These are phyloP conservation scores for Gari tellinella DNA, from an alignment of 2,888 invertebrate genomes.

Conservation along the genomic window DNA sequence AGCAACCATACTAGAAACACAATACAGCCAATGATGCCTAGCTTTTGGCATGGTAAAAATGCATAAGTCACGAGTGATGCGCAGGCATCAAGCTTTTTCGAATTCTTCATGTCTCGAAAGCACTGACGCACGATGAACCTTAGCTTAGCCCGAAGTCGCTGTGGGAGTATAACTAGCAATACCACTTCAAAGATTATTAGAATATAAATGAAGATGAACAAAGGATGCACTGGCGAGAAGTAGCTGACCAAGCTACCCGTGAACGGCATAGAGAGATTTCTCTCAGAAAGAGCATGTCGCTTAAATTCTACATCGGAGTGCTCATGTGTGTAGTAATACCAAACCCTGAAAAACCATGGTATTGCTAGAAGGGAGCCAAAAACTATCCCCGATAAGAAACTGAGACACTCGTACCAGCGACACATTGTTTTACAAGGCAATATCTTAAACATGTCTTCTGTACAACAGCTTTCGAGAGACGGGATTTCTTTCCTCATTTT, in stretches of 20 bases:
- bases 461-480: conserved; percentile 28
- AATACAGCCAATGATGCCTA: conserved; percentile 35
- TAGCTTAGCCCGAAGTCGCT: conserved; percentile 21
- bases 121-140: conserved; percentile 37
- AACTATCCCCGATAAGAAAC: conserved; percentile 10
- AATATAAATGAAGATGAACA: conserved; percentile 33
- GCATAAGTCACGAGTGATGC: conserved; percentile 9
- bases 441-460: conserved; percentile 15
- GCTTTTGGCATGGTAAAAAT: conserved; percentile 19
- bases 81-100: conserved; percentile 21
- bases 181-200: conserved; percentile 21
- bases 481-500: conserved; percentile 29
- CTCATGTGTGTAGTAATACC: conserved; percentile 42
- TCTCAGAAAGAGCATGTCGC: conserved; percentile 1
- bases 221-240: conserved; percentile 26
- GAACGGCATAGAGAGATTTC: conserved; percentile 21
- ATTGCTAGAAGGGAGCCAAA: conserved; percentile 4
- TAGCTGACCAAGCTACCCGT: conserved; percentile 30
- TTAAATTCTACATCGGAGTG: conserved; percentile 8
- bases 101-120: conserved; percentile 25
- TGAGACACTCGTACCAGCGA: conserved; percentile 32
- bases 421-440: neutral
- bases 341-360: conserved; percentile 46
- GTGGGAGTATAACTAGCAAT: conserved; percentile 17
- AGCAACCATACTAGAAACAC: conserved; percentile 20